Base-by-base conservation (phyloP, 2,797 vertebrate genomes). In the Lacerta bilineata region DNA sequence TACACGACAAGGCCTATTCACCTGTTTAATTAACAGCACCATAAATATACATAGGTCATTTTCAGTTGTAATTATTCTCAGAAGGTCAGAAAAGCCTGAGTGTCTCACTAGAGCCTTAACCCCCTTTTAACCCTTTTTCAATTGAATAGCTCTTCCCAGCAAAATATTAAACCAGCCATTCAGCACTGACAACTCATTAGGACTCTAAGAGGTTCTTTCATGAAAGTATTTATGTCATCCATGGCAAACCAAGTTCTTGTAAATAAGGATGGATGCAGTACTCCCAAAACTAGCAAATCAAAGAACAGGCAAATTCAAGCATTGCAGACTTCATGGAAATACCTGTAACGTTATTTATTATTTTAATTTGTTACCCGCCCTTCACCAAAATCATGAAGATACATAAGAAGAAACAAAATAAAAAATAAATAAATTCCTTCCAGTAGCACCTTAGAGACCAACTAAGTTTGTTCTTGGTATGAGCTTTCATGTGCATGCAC, bases 1-100 rank as follows among this genome's bases (percentile, higher is more conserved):
- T 87, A 91, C 79, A 90, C 43, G 79, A 90, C 80, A 93, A 84
- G 77, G 80, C 82, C 66, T 87, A 91, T 75, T 91, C 84, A 86
- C 80, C 88, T 89, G 74, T 78, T 93, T 94, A 95, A 95, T 94
- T 95, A 96, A 93, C 84, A 87, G 46, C 64, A 87, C 50, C 33
- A 93, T 95, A 92, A 94, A 95, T 95, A 95, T 95, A 95, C 92
- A 95, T 88, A 88, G 89, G 88, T 88, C 91, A 94, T 78, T 90
- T 78, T 74, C 86, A 79, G 87, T 87, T 93, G 46, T 92, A 94
- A 95, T 91, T 95, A 90, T 86, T 93, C 77, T n/a, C 76, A 84
- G 68, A 92, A 77, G 92, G 10, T 89, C 85, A 43, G 8, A 89
- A 80, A 89, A 88, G 61, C 39, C 76, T 33, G 25, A 91, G 81